These are phyloP conservation scores for Spizaetus ornatus DNA, from an alignment of 2,113 vertebrate genomes.

Conservation along the genomic window DNA sequence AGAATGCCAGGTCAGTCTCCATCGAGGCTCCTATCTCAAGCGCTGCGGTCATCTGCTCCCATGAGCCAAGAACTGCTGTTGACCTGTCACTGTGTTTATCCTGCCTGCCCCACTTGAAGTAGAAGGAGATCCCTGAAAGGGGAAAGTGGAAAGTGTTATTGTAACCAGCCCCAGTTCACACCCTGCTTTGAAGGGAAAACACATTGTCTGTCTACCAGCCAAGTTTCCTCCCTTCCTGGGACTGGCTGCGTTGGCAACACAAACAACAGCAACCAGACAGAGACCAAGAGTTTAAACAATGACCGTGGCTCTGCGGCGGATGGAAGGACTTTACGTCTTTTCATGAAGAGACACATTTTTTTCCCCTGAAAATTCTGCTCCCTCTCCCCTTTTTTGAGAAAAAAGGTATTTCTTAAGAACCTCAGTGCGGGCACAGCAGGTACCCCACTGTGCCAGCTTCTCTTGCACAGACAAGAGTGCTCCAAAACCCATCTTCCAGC, in stretches of 20 bases:
- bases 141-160: constrained; percentile 14
- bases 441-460: background rate
- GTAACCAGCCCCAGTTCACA: background rate
- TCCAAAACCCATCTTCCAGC: background rate
- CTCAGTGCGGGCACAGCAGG: accelerated
- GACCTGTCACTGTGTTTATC: background rate
- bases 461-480: background rate
- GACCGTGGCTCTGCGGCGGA: accelerated
- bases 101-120: background rate
- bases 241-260: background rate
- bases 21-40: background rate
- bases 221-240: constrained; percentile 35
- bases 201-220: background rate
- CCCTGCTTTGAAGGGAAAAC: constrained; percentile 25
- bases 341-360: background rate
- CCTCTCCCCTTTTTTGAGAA: background rate
- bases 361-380: background rate
- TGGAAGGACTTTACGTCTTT: background rate
- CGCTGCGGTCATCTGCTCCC: accelerated
- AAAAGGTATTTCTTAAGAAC: background rate
- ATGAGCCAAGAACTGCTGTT: background rate
- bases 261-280: constrained; percentile 26
- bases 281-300: background rate
- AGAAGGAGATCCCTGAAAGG: background rate
- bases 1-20: background rate